Percentiles rank a stretch among this genome's conserved stretches.
These are phyloP conservation scores for Lucilia sericata DNA, from an alignment of 1,140 invertebrate genomes.

Conservation along the genomic window DNA sequence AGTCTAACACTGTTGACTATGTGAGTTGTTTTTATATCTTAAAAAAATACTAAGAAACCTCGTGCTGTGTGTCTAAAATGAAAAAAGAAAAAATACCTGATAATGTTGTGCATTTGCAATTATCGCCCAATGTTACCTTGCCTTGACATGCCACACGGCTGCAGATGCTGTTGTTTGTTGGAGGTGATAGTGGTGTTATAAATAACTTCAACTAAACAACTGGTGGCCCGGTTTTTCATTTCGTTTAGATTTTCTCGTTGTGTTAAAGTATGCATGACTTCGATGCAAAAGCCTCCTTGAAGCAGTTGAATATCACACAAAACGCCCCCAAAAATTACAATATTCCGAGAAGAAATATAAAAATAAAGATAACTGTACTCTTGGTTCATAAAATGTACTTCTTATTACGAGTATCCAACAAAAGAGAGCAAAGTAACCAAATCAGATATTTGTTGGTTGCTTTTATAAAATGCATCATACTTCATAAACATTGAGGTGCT, in stretches of 20 bases:
- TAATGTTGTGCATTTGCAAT: not conserved
- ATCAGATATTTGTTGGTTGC: not conserved
- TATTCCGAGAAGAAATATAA: not conserved
- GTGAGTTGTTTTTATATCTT: too few species aligned
- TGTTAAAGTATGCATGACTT: not conserved
- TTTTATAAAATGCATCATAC: too few species aligned
- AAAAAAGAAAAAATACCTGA: too few species aligned
- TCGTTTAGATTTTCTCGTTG: not conserved
- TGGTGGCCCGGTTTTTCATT: not conserved
- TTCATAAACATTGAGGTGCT: not conserved
- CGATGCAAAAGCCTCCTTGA: not conserved
- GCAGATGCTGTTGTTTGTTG: not conserved
- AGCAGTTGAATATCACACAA: slow-evolving; percentile 39
- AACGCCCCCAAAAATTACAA: slow-evolving; percentile 34
- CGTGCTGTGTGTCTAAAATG: too few species aligned
- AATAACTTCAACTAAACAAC: not conserved
- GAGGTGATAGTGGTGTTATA: slow-evolving; percentile 4
- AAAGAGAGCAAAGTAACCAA: not conserved
- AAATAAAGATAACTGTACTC: slow-evolving; percentile 5
- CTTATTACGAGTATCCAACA: not conserved
- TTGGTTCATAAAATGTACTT: not conserved
- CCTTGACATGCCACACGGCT: not conserved
- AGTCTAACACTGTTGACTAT: too few species aligned
- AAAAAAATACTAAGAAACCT: too few species aligned
- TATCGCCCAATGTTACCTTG: not conserved